Evolutionary conservation across 2,888 invertebrate species (phyloP).

Genomic region (Cephus rjabovi): DNA sequence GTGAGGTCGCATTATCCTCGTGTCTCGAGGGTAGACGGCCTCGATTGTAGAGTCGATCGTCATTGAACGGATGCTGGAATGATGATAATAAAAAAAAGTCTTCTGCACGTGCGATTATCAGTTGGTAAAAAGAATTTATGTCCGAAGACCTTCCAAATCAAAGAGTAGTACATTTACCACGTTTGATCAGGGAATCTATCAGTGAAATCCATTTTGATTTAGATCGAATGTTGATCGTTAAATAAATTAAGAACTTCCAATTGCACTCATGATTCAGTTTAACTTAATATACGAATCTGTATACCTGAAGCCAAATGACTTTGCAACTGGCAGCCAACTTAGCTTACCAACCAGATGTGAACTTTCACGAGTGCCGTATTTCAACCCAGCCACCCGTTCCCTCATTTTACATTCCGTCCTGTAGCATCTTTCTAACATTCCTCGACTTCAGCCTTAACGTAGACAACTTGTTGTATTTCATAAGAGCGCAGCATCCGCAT

Average conservation of each 20-base stretch:
- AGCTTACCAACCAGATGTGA: conserved; percentile 35
- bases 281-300: neutral
- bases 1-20: conserved; percentile 36
- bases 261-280: neutral
- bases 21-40: conserved; percentile 33
- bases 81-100: neutral
- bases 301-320: neutral
- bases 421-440: neutral
- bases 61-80: neutral
- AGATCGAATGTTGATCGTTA: neutral
- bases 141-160: neutral
- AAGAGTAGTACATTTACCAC: neutral
- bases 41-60: conserved; percentile 30
- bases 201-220: neutral
- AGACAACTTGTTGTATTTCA: neutral
- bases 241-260: neutral
- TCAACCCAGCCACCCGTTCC: conserved; percentile 29
- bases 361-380: conserved; percentile 49
- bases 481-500: neutral
- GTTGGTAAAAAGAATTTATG: neutral
- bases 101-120: neutral
- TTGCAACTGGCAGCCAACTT: neutral
- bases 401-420: neutral
- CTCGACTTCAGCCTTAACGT: neutral
- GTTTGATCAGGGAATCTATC: neutral